Evolutionary conservation across 2,888 invertebrate genomes (phyloP).

Genomic region (Drosophila hamatofila): DNA sequence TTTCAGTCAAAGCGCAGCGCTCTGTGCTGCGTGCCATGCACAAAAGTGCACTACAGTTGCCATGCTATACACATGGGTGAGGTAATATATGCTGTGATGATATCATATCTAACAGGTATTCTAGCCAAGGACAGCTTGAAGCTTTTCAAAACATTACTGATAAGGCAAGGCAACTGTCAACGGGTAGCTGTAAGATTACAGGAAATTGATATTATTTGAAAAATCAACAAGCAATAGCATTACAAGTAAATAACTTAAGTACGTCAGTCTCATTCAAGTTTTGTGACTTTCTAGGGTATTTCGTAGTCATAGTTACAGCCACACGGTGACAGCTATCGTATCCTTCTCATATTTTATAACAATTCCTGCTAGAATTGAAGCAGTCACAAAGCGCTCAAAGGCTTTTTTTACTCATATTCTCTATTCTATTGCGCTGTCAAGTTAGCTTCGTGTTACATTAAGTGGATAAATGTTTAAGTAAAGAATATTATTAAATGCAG

Average conservation of each 20-base stretch:
- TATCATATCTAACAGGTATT: not conserved
- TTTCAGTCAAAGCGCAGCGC: constrained; percentile 33
- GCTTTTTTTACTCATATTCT: not conserved
- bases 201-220: not conserved
- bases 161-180: not conserved
- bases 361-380: constrained; percentile 8
- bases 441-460: not conserved
- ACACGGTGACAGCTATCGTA: not conserved
- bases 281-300: not conserved
- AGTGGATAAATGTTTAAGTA: not conserved
- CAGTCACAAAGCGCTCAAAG: constrained; percentile 8
- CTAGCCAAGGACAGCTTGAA: no score
- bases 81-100: not conserved
- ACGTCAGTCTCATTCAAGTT: not conserved
- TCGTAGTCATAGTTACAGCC: not conserved
- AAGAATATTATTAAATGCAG: not conserved
- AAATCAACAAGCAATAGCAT: not conserved
- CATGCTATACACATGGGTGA: not conserved
- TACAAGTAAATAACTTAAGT: not conserved
- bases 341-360: constrained; percentile 1
- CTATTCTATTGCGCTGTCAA: constrained; percentile 1
- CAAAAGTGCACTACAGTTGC: constrained; percentile 22
- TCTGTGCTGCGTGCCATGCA: constrained; percentile 19
- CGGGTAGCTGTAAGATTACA: no score
- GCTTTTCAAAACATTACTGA: not conserved